Conservation (phyloP, 2,888 invertebrate genomes). For the Andrena dorsata region DNA sequence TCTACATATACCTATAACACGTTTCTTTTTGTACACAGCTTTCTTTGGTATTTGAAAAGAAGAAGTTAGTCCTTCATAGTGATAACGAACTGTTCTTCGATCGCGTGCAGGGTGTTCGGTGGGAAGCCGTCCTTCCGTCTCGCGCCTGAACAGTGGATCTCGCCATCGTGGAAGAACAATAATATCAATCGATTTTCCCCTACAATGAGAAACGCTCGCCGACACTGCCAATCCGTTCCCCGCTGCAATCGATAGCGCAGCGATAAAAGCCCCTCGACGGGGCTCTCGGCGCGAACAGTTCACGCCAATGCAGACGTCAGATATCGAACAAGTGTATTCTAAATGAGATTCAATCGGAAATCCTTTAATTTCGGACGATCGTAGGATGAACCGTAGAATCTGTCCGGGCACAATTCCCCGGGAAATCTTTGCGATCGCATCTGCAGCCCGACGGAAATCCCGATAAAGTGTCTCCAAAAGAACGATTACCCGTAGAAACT, state of each 20-base stretch:
- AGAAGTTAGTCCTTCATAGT: slow-evolving; percentile 48
- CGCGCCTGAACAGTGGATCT: not conserved
- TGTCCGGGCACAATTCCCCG: not conserved
- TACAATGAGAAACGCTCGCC: not conserved
- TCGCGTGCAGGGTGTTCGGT: slow-evolving; percentile 49
- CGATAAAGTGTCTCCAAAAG: not conserved
- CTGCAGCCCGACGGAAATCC: not conserved
- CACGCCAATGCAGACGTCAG: too few relatives aligned
- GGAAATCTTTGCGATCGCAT: not conserved
- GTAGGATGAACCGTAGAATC: not conserved
- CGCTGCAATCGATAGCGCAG: too few relatives aligned
- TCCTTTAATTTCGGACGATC: not conserved
- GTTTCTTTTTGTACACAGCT: slow-evolving; percentile 62
- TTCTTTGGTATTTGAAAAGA: slow-evolving; percentile 44
- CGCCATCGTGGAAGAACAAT: not conserved
- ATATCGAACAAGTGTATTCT: too few relatives aligned
- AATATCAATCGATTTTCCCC: not conserved
- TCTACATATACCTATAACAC: slow-evolving; percentile 60
- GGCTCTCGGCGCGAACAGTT: too few relatives aligned
- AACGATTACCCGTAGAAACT: slow-evolving; percentile 17
- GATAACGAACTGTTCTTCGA: slow-evolving; percentile 42
- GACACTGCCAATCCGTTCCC: not conserved
- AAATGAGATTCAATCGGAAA: too few relatives aligned
- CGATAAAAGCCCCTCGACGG: too few relatives aligned
- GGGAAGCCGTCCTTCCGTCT: not conserved